These are phyloP conservation scores for Dendrolimus kikuchii DNA, from an alignment of 1,140 invertebrate genomes.

Conservation along the genomic window DNA sequence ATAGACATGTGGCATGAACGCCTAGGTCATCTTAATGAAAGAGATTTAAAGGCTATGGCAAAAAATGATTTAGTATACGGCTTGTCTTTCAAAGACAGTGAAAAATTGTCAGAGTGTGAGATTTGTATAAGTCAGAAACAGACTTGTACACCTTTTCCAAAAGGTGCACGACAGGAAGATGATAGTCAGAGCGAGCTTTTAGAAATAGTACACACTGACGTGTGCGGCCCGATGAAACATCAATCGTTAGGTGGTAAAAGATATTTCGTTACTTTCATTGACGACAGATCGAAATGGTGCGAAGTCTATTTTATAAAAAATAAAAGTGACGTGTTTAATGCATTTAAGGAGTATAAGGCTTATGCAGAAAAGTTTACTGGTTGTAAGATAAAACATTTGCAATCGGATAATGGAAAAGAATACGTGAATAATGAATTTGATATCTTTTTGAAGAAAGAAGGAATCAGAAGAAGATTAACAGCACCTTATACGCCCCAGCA, in stretches of 20 bases:
- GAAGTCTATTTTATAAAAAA: slow-evolving; percentile 19
- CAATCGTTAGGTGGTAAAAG: slow-evolving; percentile 15
- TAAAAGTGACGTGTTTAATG: slow-evolving; percentile 16
- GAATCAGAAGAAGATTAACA: slow-evolving; percentile 15
- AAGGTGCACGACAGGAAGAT: slow-evolving; percentile 3
- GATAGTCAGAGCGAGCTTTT: slow-evolving; percentile 6
- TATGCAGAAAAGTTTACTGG: slow-evolving; percentile 18
- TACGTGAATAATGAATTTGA: slow-evolving; percentile 19
- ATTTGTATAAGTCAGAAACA: slow-evolving; percentile 17
- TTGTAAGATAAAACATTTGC: slow-evolving; percentile 17
- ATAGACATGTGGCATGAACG: slow-evolving; percentile 18
- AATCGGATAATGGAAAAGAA: slow-evolving; percentile 22
- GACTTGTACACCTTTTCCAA: slow-evolving; percentile 14
- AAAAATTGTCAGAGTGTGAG: slow-evolving; percentile 23
- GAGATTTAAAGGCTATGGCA: slow-evolving; percentile 13
- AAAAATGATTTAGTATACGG: slow-evolving; percentile 14
- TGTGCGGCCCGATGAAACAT: slow-evolving; percentile 20
- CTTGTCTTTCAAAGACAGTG: slow-evolving; percentile 13
- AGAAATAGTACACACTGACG: slow-evolving; percentile 18
- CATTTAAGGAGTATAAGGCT: slow-evolving; percentile 21
- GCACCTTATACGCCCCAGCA: slow-evolving; percentile 16
- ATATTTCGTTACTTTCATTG: slow-evolving; percentile 27
- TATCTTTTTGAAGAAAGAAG: slow-evolving; percentile 14
- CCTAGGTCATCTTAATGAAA: slow-evolving; percentile 14
- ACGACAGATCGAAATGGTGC: slow-evolving; percentile 20